These are phyloP conservation scores for Palaemon carinicauda DNA, from an alignment of 1,140 invertebrate species.

Conservation along the genomic window DNA sequence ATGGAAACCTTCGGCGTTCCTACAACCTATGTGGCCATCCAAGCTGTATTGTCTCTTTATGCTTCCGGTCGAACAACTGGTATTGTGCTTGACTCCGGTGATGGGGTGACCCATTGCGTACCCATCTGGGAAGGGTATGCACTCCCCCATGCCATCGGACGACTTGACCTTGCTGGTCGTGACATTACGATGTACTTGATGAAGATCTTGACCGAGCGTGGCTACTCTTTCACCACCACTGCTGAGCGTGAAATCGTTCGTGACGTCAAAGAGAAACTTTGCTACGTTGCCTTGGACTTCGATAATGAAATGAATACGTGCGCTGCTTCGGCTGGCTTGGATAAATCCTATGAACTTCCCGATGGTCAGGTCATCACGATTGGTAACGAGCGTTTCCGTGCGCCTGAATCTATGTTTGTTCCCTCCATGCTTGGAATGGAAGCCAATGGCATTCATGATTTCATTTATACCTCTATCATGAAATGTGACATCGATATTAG, in stretches of 20 bases:
- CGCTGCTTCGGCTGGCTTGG: constrained; percentile 64
- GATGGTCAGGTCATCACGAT: constrained; percentile 65
- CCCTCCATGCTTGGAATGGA: constrained; percentile 85
- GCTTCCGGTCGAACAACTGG: constrained; percentile 94
- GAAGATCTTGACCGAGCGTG: constrained; percentile 88
- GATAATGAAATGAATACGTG: constrained; percentile 66
- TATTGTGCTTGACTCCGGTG: constrained; percentile 89
- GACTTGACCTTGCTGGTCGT: constrained; percentile 86
- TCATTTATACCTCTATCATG: constrained; percentile 76
- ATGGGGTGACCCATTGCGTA: constrained; percentile 93
- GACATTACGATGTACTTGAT: constrained; percentile 89
- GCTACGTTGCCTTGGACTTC: constrained; percentile 77
- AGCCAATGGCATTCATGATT: constrained; percentile 82
- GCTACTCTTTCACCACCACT: constrained; percentile 66
- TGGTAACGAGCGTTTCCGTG: constrained; percentile 79
- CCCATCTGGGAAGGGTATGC: constrained; percentile 93
- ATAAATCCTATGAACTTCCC: constrained; percentile 72
- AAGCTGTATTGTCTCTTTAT: constrained; percentile 89
- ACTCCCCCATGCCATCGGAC: constrained; percentile 84
- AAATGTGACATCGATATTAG: constrained; percentile 77
- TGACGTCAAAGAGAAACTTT: constrained; percentile 91
- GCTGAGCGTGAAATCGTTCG: constrained; percentile 90
- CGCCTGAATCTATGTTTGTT: constrained; percentile 81
- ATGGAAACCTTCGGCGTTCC: constrained; percentile 93
- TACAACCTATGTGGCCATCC: constrained; percentile 91